Evolutionary conservation across 1,140 invertebrate species (phyloP).

Genomic region (Diploscapter pachys): DNA sequence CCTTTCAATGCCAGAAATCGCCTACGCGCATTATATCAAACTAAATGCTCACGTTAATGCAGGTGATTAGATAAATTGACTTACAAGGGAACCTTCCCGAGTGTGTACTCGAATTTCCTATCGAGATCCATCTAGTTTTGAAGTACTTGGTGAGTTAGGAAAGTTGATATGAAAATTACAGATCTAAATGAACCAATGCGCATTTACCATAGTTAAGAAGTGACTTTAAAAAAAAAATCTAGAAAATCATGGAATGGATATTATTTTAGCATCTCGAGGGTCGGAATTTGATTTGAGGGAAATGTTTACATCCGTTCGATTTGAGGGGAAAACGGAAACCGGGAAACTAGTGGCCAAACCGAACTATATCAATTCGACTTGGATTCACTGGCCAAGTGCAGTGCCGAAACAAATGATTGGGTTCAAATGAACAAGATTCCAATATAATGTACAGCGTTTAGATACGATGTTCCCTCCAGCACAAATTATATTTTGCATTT

Average conservation of each 20-base stretch:
- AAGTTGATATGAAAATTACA: background rate
- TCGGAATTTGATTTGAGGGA: background rate
- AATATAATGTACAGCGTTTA: no score
- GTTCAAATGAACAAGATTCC: no score
- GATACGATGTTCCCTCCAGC: no score
- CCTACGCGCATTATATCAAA: background rate
- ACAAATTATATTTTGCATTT: no score
- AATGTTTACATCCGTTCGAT: background rate
- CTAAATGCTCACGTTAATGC: background rate
- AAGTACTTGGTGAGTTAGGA: background rate
- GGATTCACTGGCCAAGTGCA: background rate
- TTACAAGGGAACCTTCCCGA: constrained; percentile 2
- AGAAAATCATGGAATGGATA: background rate
- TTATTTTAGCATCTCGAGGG: background rate
- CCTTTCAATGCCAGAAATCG: no score
- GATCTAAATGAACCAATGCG: background rate
- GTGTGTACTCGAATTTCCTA: background rate
- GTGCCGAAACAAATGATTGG: no score
- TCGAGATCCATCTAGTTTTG: background rate
- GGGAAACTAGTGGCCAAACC: constrained; percentile 18
- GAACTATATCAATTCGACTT: constrained; percentile 12
- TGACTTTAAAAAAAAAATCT: background rate
- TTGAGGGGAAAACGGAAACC: constrained; percentile 7
- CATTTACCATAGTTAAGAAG: background rate
- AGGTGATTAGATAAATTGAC: background rate